Evolutionary conservation across 2,888 invertebrate species (phyloP), one percentile per base, ranked within the genome.

Genomic region (Gymnocheta viridis): DNA sequence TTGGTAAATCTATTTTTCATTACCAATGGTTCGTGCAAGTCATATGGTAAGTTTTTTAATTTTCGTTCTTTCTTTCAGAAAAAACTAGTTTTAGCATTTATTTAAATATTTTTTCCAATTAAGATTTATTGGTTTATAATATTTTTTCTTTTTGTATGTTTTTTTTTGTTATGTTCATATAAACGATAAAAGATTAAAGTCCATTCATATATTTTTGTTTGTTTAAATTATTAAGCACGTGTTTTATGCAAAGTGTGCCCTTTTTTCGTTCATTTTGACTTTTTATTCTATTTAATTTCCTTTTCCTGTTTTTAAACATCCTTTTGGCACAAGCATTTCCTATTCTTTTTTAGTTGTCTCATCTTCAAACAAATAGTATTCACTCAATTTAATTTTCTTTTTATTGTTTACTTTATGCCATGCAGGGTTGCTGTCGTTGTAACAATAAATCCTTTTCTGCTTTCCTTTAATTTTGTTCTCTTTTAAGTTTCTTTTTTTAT

Each of bases 1-100:
- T 87, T 89, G 86, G 91, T 92, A 35, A 91, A 91, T 86, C 81
- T 92, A 70, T 91, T 89, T 88, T 91, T 91, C 76, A 88, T 87
- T 62, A 88, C 89, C 60, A 85, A 88, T 32, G 89, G 88, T 47
- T 87, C 88, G 29, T 92, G 92, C 76, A 89, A 89, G 85, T 86
- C 87, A 27, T 89, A 90, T 85, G 91, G 91, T 91, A 84, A 91
- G 91, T 88, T 19, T 32, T 14, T 1, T 22, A n/a, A 22, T 54
- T 0, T 62, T 24, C 56, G 0, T 47, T 49, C 54, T 5, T 19
- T 27, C 9, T 58, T 49, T 58, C n/a, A n/a, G n/a, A 54, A 54
- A 58, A 22, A 29, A 51, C 1, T 14, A 32, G 12, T 9, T 54
- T 38, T 32, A 32, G 24, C 9, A 9, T 10, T 56, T 38, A 64